phyloP scores from a whole-genome alignment of 2,797 vertebrate genomes.

The Tangara arthus region DNA sequence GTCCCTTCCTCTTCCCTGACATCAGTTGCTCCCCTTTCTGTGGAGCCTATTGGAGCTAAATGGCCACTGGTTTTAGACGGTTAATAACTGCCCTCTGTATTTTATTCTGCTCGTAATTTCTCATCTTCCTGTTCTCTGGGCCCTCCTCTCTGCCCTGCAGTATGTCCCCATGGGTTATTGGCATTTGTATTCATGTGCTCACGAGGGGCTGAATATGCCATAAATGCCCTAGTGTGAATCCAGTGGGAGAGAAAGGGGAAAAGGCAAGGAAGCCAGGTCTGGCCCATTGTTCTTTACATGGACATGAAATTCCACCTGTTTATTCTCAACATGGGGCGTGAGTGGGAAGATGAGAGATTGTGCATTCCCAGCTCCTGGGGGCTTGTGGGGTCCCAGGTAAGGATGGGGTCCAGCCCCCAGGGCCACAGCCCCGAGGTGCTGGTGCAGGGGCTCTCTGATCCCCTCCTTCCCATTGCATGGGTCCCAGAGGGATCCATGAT shows the following conservation, averaged over 20 bases:
- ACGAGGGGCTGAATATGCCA: not conserved
- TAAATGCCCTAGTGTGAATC: not conserved
- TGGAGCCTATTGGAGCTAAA: not conserved
- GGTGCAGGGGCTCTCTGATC: not conserved
- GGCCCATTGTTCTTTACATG: not conserved
- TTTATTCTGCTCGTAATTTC: not conserved
- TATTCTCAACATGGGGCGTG: not conserved
- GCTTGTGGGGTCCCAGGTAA: not conserved
- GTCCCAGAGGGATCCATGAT: not conserved
- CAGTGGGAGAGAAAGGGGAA: not conserved
- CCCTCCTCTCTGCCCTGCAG: not conserved
- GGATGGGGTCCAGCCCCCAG: not conserved
- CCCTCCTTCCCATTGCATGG: not conserved
- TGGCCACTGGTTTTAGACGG: not conserved
- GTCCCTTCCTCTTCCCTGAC: rapidly evolving
- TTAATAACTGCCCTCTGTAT: not conserved
- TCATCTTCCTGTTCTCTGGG: not conserved
- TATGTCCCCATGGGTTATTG: not conserved
- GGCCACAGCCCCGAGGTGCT: not conserved
- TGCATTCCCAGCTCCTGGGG: not conserved
- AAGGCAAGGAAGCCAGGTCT: not conserved
- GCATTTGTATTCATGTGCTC: not conserved
- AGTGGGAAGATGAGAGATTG: not conserved
- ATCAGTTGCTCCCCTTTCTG: not conserved
- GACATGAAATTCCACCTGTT: not conserved